Evolutionary conservation across 2,888 invertebrate species (phyloP), one percentile per base, ranked within the genome.

Genomic region (Lepidonotus clava): DNA sequence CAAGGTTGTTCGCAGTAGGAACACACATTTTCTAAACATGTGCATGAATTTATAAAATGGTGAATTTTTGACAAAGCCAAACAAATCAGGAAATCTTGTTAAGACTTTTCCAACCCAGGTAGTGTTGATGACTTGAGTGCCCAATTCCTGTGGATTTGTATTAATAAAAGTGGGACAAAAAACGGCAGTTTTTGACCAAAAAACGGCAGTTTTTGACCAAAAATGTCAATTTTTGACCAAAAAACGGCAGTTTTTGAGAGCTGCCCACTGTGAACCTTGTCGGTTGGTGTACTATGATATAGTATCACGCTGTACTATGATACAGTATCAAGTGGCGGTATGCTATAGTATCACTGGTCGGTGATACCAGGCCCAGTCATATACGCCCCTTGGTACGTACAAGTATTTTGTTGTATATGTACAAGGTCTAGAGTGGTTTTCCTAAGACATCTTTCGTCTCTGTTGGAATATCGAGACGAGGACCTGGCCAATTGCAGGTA

Each of bases 351-450:
- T 24, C 4, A 24, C 4, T n/a, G n/a, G n/a, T n/a, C n/a, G n/a
- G n/a, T n/a, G n/a, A n/a, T n/a, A n/a, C n/a, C n/a, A n/a, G n/a
- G n/a, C n/a, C n/a, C n/a, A n/a, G n/a, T n/a, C n/a, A n/a, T n/a
- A n/a, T n/a, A n/a, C n/a, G 46, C 46, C 8, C 46, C 46, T 46
- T 8, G 46, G 8, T 46, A 18, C 46, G 18, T 46, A 11, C 46
- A n/a, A n/a, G n/a, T n/a, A n/a, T n/a, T n/a, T n/a, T 34, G 71
- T 34, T 71, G 71, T 71, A 71, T 71, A 71, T 71, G 71, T 71
- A 71, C 71, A 34, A 34, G 71, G 36, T 38, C 36, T 38, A 34
- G 38, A 71, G 71, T 71, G 36, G 38, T 71, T 71, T 71, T 36
- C 71, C 38, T 71, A 1, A 36, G n/a, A 24, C 6, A 66, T 6